phyloP scores from a whole-genome alignment of 2,113 vertebrate species.

The Dromaius novaehollandiae region DNA sequence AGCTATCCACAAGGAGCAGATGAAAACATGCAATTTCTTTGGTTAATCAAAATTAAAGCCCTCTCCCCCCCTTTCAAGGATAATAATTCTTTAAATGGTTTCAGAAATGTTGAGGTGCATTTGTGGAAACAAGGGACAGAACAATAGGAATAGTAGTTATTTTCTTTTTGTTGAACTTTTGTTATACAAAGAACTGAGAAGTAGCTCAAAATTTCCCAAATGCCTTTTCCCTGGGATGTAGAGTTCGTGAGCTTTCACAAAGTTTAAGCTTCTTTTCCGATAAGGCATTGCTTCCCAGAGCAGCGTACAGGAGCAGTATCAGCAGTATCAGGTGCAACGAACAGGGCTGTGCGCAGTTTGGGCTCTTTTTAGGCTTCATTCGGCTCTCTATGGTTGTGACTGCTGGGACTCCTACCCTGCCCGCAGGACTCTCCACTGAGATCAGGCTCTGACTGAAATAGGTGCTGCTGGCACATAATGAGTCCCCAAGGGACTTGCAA shows the following conservation, averaged over 20 bases:
- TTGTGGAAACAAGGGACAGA: not conserved
- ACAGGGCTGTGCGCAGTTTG: not conserved
- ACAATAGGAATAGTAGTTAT: not conserved
- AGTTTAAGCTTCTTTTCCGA: not conserved
- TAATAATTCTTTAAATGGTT: not conserved
- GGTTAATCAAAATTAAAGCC: not conserved
- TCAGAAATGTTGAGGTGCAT: not conserved
- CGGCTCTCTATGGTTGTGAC: not conserved
- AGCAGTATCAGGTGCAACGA: accelerated
- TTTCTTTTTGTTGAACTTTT: not conserved
- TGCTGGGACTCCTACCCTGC: not conserved
- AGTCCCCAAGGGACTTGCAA: not conserved
- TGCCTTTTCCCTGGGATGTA: not conserved
- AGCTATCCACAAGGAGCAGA: not conserved
- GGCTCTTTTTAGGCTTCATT: not conserved
- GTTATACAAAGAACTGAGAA: not conserved
- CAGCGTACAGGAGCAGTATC: accelerated
- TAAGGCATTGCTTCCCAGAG: not conserved
- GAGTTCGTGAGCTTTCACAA: not conserved
- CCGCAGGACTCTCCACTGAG: not conserved
- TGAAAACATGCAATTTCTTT: not conserved
- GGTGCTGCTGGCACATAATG: not conserved
- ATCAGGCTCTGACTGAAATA: accelerated
- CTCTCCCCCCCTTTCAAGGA: not conserved
- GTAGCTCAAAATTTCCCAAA: not conserved